Conservation (phyloP, 2,888 invertebrate species). For the Sussaba pulchella region DNA sequence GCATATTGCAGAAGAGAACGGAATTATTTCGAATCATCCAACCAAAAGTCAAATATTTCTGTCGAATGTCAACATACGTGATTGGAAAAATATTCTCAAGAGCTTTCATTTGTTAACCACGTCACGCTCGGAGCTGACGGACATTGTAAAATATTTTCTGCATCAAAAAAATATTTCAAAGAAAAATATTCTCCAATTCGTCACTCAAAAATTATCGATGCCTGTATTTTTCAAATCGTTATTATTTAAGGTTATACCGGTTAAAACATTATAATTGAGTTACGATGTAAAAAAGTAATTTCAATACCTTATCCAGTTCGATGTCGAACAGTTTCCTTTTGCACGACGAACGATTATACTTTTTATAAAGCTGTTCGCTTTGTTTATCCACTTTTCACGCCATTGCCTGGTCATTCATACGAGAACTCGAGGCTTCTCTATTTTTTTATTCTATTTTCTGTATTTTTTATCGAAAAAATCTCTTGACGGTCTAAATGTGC, state of each 20-base stretch:
- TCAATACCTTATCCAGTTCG: background rate
- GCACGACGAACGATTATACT: background rate
- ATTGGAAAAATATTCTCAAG: no score
- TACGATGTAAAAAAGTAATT: background rate
- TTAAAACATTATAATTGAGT: background rate
- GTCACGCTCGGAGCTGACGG: no score
- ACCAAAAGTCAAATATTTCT: background rate
- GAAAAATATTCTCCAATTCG: no score
- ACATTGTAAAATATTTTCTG: no score
- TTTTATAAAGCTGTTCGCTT: background rate
- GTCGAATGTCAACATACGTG: no score
- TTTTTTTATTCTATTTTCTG: conserved; percentile 21
- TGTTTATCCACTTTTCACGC: conserved; percentile 53
- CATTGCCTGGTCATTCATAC: conserved; percentile 30
- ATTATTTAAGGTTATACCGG: background rate
- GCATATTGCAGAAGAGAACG: background rate
- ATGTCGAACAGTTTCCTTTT: conserved; percentile 1
- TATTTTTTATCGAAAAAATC: conserved; percentile 14
- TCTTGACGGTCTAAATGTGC: conserved; percentile 13
- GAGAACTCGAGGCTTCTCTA: conserved; percentile 40
- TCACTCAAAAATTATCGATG: no score
- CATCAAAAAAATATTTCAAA: no score
- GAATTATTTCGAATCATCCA: background rate
- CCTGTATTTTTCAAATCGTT: no score
- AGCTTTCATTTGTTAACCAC: no score